These are phyloP conservation scores for Eurosta solidaginis DNA, from an alignment of 1,140 invertebrate species.

Conservation along the genomic window DNA sequence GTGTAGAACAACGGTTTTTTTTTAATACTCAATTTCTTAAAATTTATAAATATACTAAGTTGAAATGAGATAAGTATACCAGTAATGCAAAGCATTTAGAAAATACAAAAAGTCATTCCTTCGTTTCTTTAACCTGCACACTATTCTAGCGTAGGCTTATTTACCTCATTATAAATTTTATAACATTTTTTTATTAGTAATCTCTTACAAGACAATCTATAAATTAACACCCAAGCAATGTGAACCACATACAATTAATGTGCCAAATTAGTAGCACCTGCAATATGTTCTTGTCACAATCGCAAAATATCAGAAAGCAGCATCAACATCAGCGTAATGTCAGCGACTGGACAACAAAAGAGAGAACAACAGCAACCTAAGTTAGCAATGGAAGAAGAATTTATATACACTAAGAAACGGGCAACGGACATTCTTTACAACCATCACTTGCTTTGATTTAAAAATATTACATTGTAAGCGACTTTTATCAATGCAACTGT, in stretches of 20 bases:
- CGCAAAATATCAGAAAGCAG: background rate
- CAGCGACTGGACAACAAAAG: background rate
- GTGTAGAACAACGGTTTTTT: too few species aligned
- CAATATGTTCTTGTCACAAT: background rate
- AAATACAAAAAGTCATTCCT: too few species aligned
- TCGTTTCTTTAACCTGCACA: too few species aligned
- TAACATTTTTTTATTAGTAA: background rate
- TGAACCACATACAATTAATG: background rate
- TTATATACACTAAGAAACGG: too few species aligned
- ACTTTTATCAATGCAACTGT: background rate
- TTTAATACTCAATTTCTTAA: too few species aligned
- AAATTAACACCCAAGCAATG: background rate
- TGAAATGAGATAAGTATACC: too few species aligned
- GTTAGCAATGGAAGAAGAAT: background rate
- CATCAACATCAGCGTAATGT: background rate
- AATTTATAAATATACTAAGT: too few species aligned
- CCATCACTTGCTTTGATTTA: too few species aligned
- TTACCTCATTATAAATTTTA: background rate
- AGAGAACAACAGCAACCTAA: background rate
- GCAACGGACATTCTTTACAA: too few species aligned
- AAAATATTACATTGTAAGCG: slow-evolving; percentile 5
- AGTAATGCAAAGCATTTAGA: too few species aligned
- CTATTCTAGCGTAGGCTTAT: too few species aligned
- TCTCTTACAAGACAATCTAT: background rate
- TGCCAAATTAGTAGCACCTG: background rate